Conservation (phyloP, 2,888 invertebrate genomes). For the Elegia similella region DNA sequence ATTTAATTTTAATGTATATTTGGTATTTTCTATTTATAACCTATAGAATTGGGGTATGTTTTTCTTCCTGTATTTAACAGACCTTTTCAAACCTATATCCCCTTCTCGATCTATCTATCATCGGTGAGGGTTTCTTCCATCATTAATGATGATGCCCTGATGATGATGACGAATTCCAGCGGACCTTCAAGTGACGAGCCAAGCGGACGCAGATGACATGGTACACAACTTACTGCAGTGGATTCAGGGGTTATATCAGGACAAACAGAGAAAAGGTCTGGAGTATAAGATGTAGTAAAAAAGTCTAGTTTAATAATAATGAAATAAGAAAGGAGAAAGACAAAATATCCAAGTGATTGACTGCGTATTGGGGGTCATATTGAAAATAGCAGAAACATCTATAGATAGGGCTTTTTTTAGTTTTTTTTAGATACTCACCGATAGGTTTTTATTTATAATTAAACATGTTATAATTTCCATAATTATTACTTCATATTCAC, state of each 20-base stretch:
- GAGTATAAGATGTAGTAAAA: constrained; percentile 24
- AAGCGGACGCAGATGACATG: constrained; percentile 85
- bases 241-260: constrained; percentile 87
- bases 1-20: too few species aligned
- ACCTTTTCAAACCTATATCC: neutral
- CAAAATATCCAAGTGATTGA: too few species aligned
- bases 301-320: neutral
- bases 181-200: constrained; percentile 64
- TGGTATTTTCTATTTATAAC: neutral
- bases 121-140: constrained; percentile 39
- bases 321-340: too few species aligned
- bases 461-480: too few species aligned
- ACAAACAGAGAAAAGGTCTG: constrained; percentile 79
- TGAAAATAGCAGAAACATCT: too few species aligned
- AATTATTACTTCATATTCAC: neutral
- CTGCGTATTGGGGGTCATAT: too few species aligned
- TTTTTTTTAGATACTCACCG: too few species aligned
- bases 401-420: too few species aligned
- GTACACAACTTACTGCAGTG: constrained; percentile 88
- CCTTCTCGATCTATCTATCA: neutral
- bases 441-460: too few species aligned
- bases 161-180: constrained; percentile 69
- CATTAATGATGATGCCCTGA: constrained; percentile 20
- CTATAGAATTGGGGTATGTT: neutral
- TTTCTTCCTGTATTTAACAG: constrained; percentile 5